These are phyloP conservation scores for Oligia fasciuncula DNA, from an alignment of 2,888 invertebrate species.

Conservation along the genomic window DNA sequence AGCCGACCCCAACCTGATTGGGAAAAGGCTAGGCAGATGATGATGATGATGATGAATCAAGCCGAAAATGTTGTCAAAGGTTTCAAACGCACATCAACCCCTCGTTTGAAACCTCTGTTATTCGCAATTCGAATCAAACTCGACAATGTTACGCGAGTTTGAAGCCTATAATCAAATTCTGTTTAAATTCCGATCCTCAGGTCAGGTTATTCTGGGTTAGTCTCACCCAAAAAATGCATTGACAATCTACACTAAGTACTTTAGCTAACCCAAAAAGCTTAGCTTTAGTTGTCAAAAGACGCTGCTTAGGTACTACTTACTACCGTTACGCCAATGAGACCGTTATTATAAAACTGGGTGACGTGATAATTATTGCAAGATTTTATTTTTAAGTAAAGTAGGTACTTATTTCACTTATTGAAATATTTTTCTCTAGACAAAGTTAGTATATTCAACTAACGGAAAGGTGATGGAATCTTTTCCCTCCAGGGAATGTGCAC, in stretches of 20 bases:
- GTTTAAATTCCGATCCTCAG: background rate
- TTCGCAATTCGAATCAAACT: conserved; percentile 6
- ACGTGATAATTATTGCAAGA: background rate
- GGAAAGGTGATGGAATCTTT: conserved; percentile 62
- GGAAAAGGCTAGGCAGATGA: too few species aligned
- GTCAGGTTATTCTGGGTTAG: background rate
- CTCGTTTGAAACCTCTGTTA: background rate
- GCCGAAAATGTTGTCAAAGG: background rate
- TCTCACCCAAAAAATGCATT: conserved; percentile 6
- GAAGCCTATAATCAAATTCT: background rate
- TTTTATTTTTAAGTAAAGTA: background rate
- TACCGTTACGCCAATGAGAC: conserved; percentile 34
- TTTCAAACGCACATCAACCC: background rate
- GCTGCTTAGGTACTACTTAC: conserved; percentile 18
- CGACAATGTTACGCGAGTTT: background rate
- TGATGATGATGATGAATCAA: background rate
- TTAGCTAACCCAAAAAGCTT: background rate
- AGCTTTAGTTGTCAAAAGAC: conserved; percentile 23
- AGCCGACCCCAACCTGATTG: too few species aligned
- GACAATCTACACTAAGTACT: background rate
- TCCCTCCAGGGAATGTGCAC: conserved; percentile 55
- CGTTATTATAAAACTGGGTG: conserved; percentile 9
- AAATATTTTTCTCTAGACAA: conserved; percentile 35
- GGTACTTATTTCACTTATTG: background rate
- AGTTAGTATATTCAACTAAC: conserved; percentile 48